Conservation (phyloP, 2,797 vertebrate species). For the Synaphobranchus kaupii region DNA sequence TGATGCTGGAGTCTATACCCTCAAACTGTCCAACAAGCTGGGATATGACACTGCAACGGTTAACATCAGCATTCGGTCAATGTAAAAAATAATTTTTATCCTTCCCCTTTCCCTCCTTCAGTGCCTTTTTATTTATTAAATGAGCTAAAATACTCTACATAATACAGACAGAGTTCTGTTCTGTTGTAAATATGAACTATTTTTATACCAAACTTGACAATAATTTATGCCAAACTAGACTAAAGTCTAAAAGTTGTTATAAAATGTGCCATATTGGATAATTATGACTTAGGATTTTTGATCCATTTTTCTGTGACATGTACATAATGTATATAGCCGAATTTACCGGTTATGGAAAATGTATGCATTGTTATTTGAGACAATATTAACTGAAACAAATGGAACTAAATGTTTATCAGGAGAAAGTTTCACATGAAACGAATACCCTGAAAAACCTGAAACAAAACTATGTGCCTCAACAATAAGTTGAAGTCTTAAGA, state of each 20-base stretch:
- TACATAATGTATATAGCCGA: slow-evolving; percentile 99
- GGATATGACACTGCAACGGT: slow-evolving; percentile 93
- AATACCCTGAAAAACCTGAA: slow-evolving; percentile 89
- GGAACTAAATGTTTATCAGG: slow-evolving; percentile 84
- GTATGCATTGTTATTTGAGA: slow-evolving; percentile 96
- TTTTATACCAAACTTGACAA: slow-evolving; percentile 89
- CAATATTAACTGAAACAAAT: slow-evolving; percentile 89
- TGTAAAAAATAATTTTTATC: slow-evolving; percentile 63
- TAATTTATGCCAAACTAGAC: slow-evolving; percentile 83
- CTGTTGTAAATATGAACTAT: slow-evolving; percentile 96
- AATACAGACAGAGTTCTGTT: slow-evolving; percentile 86
- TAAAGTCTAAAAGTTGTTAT: slow-evolving; percentile 78
- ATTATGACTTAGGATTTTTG: slow-evolving; percentile 85
- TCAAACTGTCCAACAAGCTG: slow-evolving; percentile 90
- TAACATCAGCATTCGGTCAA: slow-evolving; percentile 93
- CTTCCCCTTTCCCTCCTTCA: slow-evolving; percentile 76
- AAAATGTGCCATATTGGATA: slow-evolving; percentile 87
- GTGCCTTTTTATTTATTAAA: slow-evolving; percentile 76
- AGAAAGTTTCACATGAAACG: slow-evolving; percentile 90
- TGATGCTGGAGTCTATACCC: slow-evolving; percentile 90
- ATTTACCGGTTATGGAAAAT: slow-evolving; percentile 93
- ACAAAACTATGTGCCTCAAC: slow-evolving; percentile 95
- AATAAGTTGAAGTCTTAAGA: slow-evolving; percentile 92
- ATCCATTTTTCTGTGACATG: slow-evolving; percentile 88
- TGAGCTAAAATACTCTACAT: slow-evolving; percentile 74